A percentile compares a stretch with the other conserved stretches of the same genome.
Conservation (phyloP, 2,797 vertebrate species). For the Microhierax caerulescens region DNA sequence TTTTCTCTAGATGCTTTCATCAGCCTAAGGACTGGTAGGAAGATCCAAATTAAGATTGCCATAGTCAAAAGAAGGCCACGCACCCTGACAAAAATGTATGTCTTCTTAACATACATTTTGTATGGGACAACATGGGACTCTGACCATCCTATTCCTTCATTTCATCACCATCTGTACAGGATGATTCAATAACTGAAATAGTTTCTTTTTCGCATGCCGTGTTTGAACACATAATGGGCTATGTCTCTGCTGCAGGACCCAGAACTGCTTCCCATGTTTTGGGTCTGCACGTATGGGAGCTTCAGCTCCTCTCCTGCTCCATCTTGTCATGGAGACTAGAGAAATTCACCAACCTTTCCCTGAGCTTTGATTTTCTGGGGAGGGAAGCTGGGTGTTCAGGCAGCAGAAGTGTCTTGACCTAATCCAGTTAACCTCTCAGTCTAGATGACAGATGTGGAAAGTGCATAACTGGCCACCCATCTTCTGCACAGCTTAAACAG, state of each 20-base stretch:
- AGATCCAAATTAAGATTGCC: background rate
- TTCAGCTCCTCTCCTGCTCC: background rate
- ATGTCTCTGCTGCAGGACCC: background rate
- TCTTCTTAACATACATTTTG: background rate
- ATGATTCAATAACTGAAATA: background rate
- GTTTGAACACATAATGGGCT: background rate
- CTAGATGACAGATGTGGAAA: background rate
- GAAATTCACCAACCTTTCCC: background rate
- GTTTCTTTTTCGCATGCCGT: background rate
- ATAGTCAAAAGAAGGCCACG: background rate
- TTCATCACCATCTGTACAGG: background rate
- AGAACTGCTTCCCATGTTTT: background rate
- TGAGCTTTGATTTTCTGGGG: background rate
- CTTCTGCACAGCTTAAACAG: background rate
- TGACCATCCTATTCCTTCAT: background rate
- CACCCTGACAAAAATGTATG: background rate
- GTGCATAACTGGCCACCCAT: background rate
- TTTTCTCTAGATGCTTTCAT: background rate
- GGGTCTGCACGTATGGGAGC: background rate
- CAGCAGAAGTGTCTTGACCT: background rate
- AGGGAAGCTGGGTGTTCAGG: background rate
- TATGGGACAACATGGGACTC: background rate
- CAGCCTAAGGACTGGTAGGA: background rate
- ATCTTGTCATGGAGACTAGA: background rate
- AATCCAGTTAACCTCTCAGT: background rate